Evolutionary conservation across 2,113 vertebrate species (phyloP), one percentile per base, ranked within the genome.

Genomic region (Erythrolamprus reginae): DNA sequence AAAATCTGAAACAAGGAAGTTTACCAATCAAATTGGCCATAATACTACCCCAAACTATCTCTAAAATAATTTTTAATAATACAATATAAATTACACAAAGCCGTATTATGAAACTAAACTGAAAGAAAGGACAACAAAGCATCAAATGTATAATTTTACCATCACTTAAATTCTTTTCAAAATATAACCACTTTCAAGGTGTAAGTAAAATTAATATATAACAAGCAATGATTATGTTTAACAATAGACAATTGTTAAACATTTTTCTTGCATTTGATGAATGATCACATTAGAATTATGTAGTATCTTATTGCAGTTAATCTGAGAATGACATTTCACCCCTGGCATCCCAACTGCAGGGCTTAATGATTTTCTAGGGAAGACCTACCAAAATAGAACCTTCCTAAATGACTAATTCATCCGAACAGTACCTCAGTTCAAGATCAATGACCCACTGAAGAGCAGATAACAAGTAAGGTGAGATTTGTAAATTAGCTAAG

Each of bases 211-310:
- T 82, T 47, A 50, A 38, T 47, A 77, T 52, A 52, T 38, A 70
- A 52, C 3, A 90, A 87, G 6, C 15, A 83, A 42, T 33, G 42
- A n/a, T 19, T 42, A 53, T 65, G 24, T 51, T 90, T 28, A 77
- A 70, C 24, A n/a, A 77, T 77, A 86, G 52, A 24, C 15, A 61
- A 53, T 87, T 90, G 58, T 65, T 65, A n/a, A 65, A 65, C 24
- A 65, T 24, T 70, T 87, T 82, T 21, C 85, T 87, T 90, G 86
- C 77, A 53, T 21, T 51, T 82, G 85, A 86, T 90, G 53, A 90
- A 87, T 90, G 82, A 82, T 55, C 15, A 23, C n/a, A 86, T 87
- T 87, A 90, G 86, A 87, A 55, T 82, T 24, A 12, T 56, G 38
- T 48, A 87, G 21, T 82, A 82, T 82, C 90, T 50, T 65, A 87